phyloP scores from a whole-genome alignment of 2,797 vertebrate genomes.

The Choloepus didactylus region DNA sequence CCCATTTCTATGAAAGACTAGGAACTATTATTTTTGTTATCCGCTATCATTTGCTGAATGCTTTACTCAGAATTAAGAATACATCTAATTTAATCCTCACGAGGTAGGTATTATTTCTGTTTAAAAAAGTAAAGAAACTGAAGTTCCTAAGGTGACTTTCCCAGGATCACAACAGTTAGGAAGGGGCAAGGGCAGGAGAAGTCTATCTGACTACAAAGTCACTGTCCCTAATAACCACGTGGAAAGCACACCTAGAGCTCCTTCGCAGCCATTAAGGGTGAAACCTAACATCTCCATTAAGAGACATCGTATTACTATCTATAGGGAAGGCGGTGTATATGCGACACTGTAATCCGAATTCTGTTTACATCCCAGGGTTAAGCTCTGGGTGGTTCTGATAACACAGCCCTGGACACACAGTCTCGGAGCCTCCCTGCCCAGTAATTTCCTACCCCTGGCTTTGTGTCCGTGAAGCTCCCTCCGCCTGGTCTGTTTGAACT shows the following conservation, averaged over 20 bases:
- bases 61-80: not conserved
- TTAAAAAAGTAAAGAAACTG: not conserved
- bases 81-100: not conserved
- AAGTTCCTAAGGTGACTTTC: not conserved
- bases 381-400: not conserved
- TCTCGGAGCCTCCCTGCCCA: not conserved
- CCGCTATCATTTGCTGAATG: not conserved
- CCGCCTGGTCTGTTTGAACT: not conserved
- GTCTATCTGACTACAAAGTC: too few relatives aligned
- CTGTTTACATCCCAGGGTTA: not conserved
- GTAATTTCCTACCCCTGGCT: not conserved
- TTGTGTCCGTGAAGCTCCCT: not conserved
- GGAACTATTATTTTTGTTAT: not conserved
- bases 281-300: not conserved
- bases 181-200: not conserved
- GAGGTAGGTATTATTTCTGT: not conserved
- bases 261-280: not conserved
- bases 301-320: not conserved
- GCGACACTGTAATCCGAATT: not conserved
- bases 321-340: not conserved
- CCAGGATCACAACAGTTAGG: not conserved
- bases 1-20: not conserved
- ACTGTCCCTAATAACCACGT: not conserved
- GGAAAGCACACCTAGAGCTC: not conserved
- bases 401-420: rapidly evolving